Evolutionary conservation across 2,797 vertebrate species (phyloP), one percentile per base, ranked within the genome.

Genomic region (Pogonophryne albipinna): DNA sequence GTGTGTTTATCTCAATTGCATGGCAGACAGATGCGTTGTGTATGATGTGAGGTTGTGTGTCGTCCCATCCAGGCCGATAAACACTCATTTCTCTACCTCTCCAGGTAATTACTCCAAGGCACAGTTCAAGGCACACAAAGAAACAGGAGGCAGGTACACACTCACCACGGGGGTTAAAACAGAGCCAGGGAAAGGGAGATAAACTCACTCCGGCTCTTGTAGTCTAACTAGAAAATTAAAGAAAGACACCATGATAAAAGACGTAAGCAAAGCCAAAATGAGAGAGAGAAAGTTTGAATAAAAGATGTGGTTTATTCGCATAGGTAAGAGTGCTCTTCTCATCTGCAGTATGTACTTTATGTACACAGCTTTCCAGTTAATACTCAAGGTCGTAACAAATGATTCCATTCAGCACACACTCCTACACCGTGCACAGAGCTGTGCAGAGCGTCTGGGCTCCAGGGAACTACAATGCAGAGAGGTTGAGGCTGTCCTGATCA

Each of bases 21-120:
- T 45, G 71, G 53, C 66, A 72, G 76, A 47, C 41, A 16, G 56
- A 63, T 70, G 67, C 50, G 83, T 81, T 72, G 82, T 50, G 66
- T 56, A 67, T 46, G 62, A 69, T 19, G 60, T 50, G 56, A 45
- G 55, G 19, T n/a, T 15, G 31, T 71, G 73, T 56, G 55, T 80
- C 23, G 17, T 69, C 59, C 64, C 83, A 70, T 70, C 17, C 71
- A 66, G 81, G 80, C 63, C 82, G 88, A 92, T 85, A 85, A 85
- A 87, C 86, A 90, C 78, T 86, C 77, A 82, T 86, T 82, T 78
- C 84, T 85, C 74, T 76, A 75, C 41, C 79, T 90, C 89, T 89
- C 80, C 75, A 88, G 83, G 87, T 93, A 93, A 93, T 94, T 93
- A 92, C 89, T 88, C 78, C 71, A 49, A 82, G 83, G 84, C 84